Evolutionary conservation across 1,140 invertebrate genomes (phyloP).

Genomic region (Hesperophylax magnus): DNA sequence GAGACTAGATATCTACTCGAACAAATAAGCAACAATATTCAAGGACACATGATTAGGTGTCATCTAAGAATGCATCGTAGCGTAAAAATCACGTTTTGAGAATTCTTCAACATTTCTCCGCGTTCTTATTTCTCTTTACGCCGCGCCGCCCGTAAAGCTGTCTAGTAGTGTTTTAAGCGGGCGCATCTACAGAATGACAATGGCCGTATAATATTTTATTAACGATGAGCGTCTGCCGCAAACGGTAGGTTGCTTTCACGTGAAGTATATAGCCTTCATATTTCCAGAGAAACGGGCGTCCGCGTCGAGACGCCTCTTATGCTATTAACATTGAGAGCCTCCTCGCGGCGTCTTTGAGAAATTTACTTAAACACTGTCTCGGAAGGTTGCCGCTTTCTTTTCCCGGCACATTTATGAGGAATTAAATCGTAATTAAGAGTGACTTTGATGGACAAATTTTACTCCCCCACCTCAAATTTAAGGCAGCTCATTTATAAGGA

Average conservation of each 20-base stretch:
- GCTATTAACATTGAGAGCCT: constrained; percentile 30
- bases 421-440: constrained; percentile 55
- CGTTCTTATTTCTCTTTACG: not conserved
- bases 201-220: constrained; percentile 41
- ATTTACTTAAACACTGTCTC: constrained; percentile 45
- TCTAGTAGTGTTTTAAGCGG: constrained; percentile 30
- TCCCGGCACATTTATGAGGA: constrained; percentile 50
- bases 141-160: constrained; percentile 27
- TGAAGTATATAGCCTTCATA: constrained; percentile 18
- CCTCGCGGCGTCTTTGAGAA: constrained; percentile 6
- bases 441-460: constrained; percentile 53
- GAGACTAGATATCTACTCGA: too few species aligned
- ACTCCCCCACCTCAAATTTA: constrained; percentile 9
- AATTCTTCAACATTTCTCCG: too few species aligned
- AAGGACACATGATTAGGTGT: too few species aligned
- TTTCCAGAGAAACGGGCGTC: constrained; percentile 22
- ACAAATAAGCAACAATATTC: too few species aligned
- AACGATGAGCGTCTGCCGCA: constrained; percentile 33
- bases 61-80: too few species aligned
- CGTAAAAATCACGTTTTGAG: too few species aligned
- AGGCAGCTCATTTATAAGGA: not conserved
- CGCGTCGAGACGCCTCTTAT: constrained; percentile 19
- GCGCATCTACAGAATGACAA: constrained; percentile 33
- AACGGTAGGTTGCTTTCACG: constrained; percentile 10
- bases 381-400: constrained; percentile 40